Evolutionary conservation across 2,888 invertebrate species (phyloP), one percentile per base, ranked within the genome.

Genomic region (Synanthedon tipuliformis): DNA sequence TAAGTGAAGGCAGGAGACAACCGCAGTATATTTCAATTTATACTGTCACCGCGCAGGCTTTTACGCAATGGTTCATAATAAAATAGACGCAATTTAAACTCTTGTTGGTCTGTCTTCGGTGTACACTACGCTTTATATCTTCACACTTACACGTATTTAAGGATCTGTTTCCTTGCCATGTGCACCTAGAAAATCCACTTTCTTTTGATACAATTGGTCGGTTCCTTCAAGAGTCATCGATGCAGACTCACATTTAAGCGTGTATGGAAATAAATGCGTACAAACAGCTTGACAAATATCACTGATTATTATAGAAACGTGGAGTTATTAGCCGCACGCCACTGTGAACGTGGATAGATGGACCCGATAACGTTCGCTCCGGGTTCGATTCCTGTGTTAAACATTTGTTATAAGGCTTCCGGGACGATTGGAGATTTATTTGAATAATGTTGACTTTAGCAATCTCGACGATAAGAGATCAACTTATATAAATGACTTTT

Each of bases 21-120:
- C 54, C 56, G 64, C 61, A 62, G 61, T 68, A 67, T 71, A 68
- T 68, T 63, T 64, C 64, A 71, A 66, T 68, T 63, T 64, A 56
- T 55, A 54, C 51, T 53, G 57, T 59, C 59, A 54, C 34, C 34
- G 52, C 45, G 45, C n/a, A 45, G 45, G 45, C 45, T 45, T 45
- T n/a, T 45, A 15, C 15, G 15, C n/a, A 45, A 45, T 45, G 45
- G 45, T 45, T 45, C 45, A 45, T 12, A 45, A 45, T 45, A 45
- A 45, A 45, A 45, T 45, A 45, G 45, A 15, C 15, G 45, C 45
- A 45, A 45, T 45, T 45, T 45, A 45, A 45, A 45, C 45, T 45
- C 13, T 45, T 45, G 49, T 49, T 16, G 49, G 5, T 49, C 15
- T 45, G 15, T 15, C 23, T 23, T 16, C 49, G 18, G 49, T 49